A percentile compares a stretch with the other conserved stretches of the same genome.
Conservation (phyloP, 1,140 invertebrate species). For the Drosophila sturtevanti region DNA sequence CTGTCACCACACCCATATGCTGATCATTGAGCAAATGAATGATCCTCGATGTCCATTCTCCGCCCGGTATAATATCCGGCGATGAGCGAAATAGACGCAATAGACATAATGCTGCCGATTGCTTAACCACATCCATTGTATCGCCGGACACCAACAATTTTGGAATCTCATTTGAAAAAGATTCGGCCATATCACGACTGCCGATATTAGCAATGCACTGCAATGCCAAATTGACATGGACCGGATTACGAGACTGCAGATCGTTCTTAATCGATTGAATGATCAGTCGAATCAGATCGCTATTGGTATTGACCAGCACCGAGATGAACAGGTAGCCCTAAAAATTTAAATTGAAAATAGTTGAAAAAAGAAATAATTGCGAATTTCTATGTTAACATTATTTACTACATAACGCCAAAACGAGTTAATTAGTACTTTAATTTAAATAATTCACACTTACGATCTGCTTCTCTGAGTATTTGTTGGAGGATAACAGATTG, state of each 20-base stretch:
- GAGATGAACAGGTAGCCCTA: constrained; percentile 99
- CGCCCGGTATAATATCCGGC: constrained; percentile 97
- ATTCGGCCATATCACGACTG: constrained; percentile 99
- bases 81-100: constrained; percentile 96
- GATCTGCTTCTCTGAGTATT: constrained; percentile 99
- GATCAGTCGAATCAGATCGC: constrained; percentile 99
- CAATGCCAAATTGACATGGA: constrained; percentile 99
- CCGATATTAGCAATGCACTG: constrained; percentile 99
- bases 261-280: constrained; percentile 99
- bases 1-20: constrained; percentile 99
- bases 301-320: constrained; percentile 99
- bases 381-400: too few relatives aligned
- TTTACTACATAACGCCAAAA: too few relatives aligned
- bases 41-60: constrained; percentile 99
- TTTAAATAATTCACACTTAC: constrained; percentile 86
- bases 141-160: constrained; percentile 99
- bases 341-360: constrained; percentile 78
- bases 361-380: not conserved
- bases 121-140: constrained; percentile 99
- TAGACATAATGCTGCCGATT: constrained; percentile 98
- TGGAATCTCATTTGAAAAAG: constrained; percentile 98
- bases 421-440: too few relatives aligned
- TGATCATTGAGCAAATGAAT: constrained; percentile 99
- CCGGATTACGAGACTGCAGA: constrained; percentile 97
- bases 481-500: constrained; percentile 99